Conservation (phyloP, 2,888 invertebrate species). For the Lycophotia porphyrea region DNA sequence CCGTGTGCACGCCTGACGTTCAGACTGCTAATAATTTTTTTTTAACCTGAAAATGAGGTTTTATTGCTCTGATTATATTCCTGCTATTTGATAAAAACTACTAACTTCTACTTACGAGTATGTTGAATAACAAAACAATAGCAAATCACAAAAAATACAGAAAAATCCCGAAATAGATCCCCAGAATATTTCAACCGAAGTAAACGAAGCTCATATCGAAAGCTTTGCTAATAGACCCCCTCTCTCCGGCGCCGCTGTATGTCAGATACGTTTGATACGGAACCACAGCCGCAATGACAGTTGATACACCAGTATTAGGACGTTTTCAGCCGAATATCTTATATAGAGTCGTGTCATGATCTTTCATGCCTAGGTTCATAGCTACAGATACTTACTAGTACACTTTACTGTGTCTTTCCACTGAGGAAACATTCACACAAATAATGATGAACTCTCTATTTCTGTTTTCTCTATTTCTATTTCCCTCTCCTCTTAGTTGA, state of each 20-base stretch:
- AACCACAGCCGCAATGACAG: constrained; percentile 73
- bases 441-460: neutral
- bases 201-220: constrained; percentile 32
- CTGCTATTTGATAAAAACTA: neutral
- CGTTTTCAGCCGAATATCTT: constrained; percentile 19
- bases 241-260: constrained; percentile 72
- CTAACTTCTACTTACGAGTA: neutral
- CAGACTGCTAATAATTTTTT: neutral
- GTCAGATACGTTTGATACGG: constrained; percentile 78
- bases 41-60: neutral
- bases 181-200: neutral
- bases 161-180: neutral
- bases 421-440: neutral
- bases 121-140: neutral
- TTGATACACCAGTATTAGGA: constrained; percentile 41
- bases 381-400: neutral
- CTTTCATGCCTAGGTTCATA: neutral
- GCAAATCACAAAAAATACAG: neutral
- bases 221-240: constrained; percentile 33
- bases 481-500: no score
- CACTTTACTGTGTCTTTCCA: neutral
- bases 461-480: no score
- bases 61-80: neutral
- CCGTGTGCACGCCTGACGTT: no score
- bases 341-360: neutral